Evolutionary conservation across 2,797 vertebrate species (phyloP), one percentile per base, ranked within the genome.

Genomic region (Darevskia nairensis): DNA sequence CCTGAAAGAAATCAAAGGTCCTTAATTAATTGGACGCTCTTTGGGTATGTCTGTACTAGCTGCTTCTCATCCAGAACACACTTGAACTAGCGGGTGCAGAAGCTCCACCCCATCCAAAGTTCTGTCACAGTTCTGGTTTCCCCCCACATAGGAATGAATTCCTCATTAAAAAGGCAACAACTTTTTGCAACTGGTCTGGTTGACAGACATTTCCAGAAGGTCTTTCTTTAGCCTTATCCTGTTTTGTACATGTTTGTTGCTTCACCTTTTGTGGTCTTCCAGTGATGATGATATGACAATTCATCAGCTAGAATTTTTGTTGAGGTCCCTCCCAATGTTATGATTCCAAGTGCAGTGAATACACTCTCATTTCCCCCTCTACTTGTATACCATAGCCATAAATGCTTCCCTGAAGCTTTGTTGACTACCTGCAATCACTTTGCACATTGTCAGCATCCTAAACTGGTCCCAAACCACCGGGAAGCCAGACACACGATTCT

Each of bases 401-500:
- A 86, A 82, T 39, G 1, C 8, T 64, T 25, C 13, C 4, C 3
- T 83, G 68, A 84, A 85, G 59, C 7, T 88, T 85, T 91, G 77
- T 66, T 39, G 46, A 19, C 41, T 90, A 77, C 68, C 55, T 74
- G 2, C 23, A 90, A 8, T 85, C 61, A 15, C 68, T 3, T 86
- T 84, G 32, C 44, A 78, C 1, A 89, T 4, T 0, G 5, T 64
- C 83, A 90, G 86, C 21, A 25, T 90, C 90, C 35, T 87, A 61
- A 85, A 25, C 1, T 0, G 23, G 69, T 92, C 41, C 27, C 17
- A 85, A 17, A 76, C 10, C 50, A 44, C 44, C 17, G 82, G 8
- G 50, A 90, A 85, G 21, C 85, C 64, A 84, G 82, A 78, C 8
- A 83, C 59, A 23, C 41, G 69, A 89, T 76, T 21, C 88, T 32